Base-by-base conservation (phyloP, 2,888 invertebrate species). In the Silvanus unidentatus region DNA sequence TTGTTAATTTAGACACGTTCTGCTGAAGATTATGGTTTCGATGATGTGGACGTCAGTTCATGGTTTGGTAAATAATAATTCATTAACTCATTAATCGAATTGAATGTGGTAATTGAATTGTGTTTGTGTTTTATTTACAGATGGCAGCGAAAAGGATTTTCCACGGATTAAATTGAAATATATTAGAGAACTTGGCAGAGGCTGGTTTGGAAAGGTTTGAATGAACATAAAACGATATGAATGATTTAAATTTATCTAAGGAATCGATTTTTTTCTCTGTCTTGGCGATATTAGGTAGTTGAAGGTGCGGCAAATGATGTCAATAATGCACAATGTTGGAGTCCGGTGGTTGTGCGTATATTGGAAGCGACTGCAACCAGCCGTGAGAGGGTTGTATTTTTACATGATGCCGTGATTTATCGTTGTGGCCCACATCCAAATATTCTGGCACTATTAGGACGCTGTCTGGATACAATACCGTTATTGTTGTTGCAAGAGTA, bases 171-270 rank as follows among this genome's bases (percentile, higher is more conserved):
- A 84, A 62, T 72, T 92, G 55, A 86, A 88, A 66, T 92, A 90
- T 70, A 78, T 90, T 11, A 79, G 84, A 60, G 89, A 90, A 73
- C 77, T 90, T 47, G 89, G 88, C 1, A 79, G 81, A 52, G 89
- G 90, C 34, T 90, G 90, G 89, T 92, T 90, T 71, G 91, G 91
- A 43, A 83, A 79, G 68, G 80, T 80, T 64, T 69, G 53, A n/a
- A n/a, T 54, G 40, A 11, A 27, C 10, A 15, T 13, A 39, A 15
- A 22, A 2, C n/a, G n/a, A 15, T 28, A 9, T 36, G 12, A 40
- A 42, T 15, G 35, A 37, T 42, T 13, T 36, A 12, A 16, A 9
- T 41, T 13, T 41, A 39, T 42, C 38, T 30, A 28, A 27, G 16
- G 22, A 2, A 10, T 13, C 36, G 15, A 16, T 35, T 58, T 62